These are phyloP conservation scores for Drepana arcuata DNA, from an alignment of 1,140 invertebrate genomes.

Conservation along the genomic window DNA sequence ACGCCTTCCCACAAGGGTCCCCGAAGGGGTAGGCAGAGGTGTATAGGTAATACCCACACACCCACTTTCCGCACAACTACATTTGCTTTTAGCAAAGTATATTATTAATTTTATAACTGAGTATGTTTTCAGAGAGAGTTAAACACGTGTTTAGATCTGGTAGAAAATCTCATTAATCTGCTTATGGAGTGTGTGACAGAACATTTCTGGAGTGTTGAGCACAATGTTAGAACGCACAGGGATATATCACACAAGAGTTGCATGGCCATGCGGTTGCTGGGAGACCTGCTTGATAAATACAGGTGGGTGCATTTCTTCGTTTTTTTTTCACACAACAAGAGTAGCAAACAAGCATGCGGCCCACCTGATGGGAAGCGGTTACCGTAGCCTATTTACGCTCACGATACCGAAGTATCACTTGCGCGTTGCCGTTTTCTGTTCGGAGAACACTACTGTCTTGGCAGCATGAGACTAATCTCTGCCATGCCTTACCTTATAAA, in stretches of 20 bases:
- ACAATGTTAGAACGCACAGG: slow-evolving; percentile 42
- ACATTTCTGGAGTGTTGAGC: slow-evolving; percentile 43
- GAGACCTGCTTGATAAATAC: slow-evolving; percentile 66
- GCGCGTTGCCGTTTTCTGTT: neutral
- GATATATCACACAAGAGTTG: slow-evolving; percentile 57
- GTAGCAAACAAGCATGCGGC: no score
- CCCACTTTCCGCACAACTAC: no score
- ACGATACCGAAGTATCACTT: neutral
- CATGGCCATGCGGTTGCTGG: slow-evolving; percentile 49
- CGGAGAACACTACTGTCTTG: neutral
- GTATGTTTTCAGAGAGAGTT: slow-evolving; percentile 52
- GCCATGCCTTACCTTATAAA: no score
- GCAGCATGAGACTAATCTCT: neutral
- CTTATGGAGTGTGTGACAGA: slow-evolving; percentile 41
- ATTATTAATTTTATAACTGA: no score
- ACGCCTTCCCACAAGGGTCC: no score
- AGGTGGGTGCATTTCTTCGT: slow-evolving; percentile 37
- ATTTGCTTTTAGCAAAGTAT: no score
- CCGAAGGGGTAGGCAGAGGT: no score
- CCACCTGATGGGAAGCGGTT: no score
- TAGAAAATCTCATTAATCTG: slow-evolving; percentile 37
- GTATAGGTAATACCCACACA: no score
- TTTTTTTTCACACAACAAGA: no score
- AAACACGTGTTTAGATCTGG: slow-evolving; percentile 35
- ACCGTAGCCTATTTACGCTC: neutral